phyloP scores from a whole-genome alignment of 35 echinoderm and acorn worm species.

The Chiridota heheva region DNA sequence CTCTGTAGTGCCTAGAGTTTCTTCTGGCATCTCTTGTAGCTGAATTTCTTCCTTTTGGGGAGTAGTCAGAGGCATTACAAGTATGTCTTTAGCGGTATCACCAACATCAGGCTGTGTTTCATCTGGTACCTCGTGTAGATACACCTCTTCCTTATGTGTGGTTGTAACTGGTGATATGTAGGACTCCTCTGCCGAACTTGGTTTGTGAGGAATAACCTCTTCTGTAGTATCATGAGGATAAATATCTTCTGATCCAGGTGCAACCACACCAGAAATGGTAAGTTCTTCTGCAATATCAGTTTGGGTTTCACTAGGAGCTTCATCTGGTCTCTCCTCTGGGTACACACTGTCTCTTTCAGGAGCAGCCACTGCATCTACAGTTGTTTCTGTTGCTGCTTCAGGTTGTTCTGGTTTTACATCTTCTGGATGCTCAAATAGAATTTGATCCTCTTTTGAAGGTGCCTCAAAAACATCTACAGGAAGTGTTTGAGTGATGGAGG shows the following conservation, averaged over 20 bases:
- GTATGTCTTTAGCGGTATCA: no score
- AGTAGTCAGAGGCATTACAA: background rate
- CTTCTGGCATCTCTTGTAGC: background rate
- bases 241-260: no score
- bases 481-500: background rate
- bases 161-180: no score
- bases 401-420: slow-evolving; percentile 39
- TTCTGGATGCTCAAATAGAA: slow-evolving; percentile 29
- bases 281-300: slow-evolving; percentile 10
- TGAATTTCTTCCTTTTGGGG: slow-evolving; percentile 38
- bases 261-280: background rate
- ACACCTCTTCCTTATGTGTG: no score
- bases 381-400: background rate
- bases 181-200: no score
- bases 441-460: slow-evolving; percentile 28
- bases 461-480: slow-evolving; percentile 4
- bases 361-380: background rate
- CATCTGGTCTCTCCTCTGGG: background rate
- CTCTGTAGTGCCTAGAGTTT: background rate
- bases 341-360: no score
- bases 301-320: background rate
- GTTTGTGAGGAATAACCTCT: no score
- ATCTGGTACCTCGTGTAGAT: no score
- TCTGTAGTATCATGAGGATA: no score
- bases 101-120: no score